Percentiles rank a stretch among this genome's conserved stretches.
phyloP scores from a whole-genome alignment of 1,140 invertebrate genomes.

The Musca vetustissima region DNA sequence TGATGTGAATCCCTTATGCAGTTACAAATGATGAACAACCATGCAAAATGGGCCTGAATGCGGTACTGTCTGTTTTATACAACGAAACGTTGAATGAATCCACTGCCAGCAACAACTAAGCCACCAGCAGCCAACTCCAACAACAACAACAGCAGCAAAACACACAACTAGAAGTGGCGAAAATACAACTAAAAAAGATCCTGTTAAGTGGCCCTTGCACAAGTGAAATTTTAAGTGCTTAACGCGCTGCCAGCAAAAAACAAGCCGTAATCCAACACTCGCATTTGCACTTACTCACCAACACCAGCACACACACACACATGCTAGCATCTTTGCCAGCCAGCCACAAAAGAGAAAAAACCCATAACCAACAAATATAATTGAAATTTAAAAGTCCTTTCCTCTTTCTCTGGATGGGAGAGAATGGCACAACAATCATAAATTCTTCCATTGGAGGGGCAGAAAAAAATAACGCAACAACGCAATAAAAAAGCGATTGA shows the following conservation, averaged over 20 bases:
- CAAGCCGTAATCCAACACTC: neutral
- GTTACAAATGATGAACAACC: too few species aligned
- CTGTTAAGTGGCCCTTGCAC: slow-evolving; percentile 13
- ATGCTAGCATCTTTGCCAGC: too few species aligned
- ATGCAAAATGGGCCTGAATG: too few species aligned
- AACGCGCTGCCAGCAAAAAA: slow-evolving; percentile 18
- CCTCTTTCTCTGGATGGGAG: neutral
- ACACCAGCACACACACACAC: too few species aligned
- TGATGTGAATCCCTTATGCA: too few species aligned
- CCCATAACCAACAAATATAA: slow-evolving; percentile 3
- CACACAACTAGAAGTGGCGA: neutral
- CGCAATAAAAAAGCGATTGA: neutral
- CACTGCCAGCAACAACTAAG: too few species aligned
- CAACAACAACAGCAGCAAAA: neutral
- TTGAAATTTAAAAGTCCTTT: slow-evolving; percentile 16
- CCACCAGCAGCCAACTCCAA: neutral
- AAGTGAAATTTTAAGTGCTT: slow-evolving; percentile 21
- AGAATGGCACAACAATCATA: too few species aligned
- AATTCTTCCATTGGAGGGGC: too few species aligned
- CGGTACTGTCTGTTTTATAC: too few species aligned
- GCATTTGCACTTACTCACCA: neutral
- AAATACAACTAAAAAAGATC: neutral
- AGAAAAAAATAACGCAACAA: neutral
- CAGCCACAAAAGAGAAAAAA: too few species aligned
- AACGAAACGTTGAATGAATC: too few species aligned